These are phyloP conservation scores for Meloidogyne floridensis DNA, from an alignment of 1,140 invertebrate genomes.

Conservation along the genomic window DNA sequence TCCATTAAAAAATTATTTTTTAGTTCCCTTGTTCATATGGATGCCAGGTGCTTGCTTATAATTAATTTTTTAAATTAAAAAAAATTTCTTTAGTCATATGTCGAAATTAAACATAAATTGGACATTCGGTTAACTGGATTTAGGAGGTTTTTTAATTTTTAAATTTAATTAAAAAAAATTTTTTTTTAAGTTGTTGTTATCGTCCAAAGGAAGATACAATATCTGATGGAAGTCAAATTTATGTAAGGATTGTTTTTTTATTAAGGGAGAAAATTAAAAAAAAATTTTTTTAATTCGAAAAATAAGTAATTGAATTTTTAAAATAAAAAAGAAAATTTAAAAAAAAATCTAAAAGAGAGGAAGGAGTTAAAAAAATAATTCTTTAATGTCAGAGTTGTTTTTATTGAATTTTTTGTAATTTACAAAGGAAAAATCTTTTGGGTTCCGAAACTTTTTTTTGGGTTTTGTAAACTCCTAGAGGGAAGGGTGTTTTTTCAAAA, in stretches of 20 bases:
- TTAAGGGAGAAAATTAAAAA: too few relatives aligned
- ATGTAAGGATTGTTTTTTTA: constrained; percentile 37
- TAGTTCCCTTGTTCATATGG: constrained; percentile 65
- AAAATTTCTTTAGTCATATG: constrained; percentile 48
- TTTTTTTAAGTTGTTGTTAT: constrained; percentile 59
- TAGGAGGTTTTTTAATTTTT: constrained; percentile 51
- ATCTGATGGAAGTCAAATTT: constrained; percentile 63
- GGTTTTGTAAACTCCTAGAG: too few relatives aligned
- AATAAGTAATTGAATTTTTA: too few relatives aligned
- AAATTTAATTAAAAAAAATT: neutral
- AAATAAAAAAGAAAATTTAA: too few relatives aligned
- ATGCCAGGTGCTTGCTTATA: constrained; percentile 38
- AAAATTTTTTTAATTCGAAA: too few relatives aligned
- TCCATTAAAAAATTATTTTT: neutral
- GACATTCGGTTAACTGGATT: constrained; percentile 63
- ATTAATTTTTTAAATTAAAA: neutral
- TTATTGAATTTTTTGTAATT: too few relatives aligned
- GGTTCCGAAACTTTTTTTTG: too few relatives aligned
- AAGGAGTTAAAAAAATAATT: too few relatives aligned
- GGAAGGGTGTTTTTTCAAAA: too few relatives aligned
- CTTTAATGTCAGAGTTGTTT: too few relatives aligned
- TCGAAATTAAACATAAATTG: constrained; percentile 64
- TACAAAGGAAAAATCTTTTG: too few relatives aligned
- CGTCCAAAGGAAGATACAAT: constrained; percentile 65
- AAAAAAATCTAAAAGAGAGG: too few relatives aligned